Base-by-base conservation (phyloP, 2,113 vertebrate genomes). In the Leiothrix lutea region DNA sequence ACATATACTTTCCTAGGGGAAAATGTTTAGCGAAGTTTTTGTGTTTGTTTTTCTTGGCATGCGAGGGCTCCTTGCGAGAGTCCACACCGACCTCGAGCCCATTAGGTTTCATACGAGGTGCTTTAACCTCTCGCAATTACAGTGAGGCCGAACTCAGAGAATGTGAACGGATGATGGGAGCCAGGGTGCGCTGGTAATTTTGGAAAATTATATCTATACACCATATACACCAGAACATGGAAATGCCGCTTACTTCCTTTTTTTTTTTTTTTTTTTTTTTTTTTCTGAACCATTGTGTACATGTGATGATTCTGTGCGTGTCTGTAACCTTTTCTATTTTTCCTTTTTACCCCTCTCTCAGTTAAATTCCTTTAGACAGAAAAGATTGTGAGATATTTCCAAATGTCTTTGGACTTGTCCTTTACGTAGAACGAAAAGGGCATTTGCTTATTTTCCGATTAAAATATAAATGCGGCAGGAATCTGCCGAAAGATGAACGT, bases 31-130 rank as follows among this genome's bases (percentile, higher is more conserved):
- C 16, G 26, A 86, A 85, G 58, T 80, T 87, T 94, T 23, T 21
- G 40, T 85, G 53, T 78, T 94, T 90, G 86, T 91, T 94, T 92
- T 54, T 20, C 70, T 86, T 88, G 90, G 69, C 61, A 14, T 80
- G 56, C 42, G 61, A 24, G 44, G 14, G 44, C 36, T 84, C 62
- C 47, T 74, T 73, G 35, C 12, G 40, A 92, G 45, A 80, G 35
- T 36, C 38, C 56, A 28, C 69, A 26, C 48, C 47, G 42, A 17
- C 8, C 70, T 35, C 64, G 40, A 23, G 14, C 26, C 38, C 69
- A 20, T 23, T 0, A 56, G 62, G 33, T 42, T 93, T 17, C 71
- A 1, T 47, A 2, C 22, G 67, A 47, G 67, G 45, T 10, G 67
- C 40, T 60, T 44, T 14, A 77, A 36, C 3, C 48, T 24, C 50